A percentile compares a stretch with the other conserved stretches of the same genome.
Evolutionary conservation across 2,113 vertebrate genomes (phyloP).

Genomic region (Lamprotornis superbus): DNA sequence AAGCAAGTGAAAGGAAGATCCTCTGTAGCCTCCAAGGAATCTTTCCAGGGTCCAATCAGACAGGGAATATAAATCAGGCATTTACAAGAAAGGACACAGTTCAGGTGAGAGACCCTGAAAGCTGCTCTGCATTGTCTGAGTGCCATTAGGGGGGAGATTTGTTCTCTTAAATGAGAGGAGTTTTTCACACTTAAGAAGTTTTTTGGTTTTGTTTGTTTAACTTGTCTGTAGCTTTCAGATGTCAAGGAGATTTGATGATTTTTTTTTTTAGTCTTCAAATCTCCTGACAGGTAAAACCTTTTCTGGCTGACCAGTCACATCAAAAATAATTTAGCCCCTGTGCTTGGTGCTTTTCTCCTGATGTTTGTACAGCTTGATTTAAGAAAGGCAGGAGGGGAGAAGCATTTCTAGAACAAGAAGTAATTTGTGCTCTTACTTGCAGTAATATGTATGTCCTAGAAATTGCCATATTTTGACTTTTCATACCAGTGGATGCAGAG

Average conservation of each 20-base stretch:
- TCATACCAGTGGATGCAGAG: background rate
- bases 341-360: background rate
- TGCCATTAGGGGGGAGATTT: background rate
- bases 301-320: background rate
- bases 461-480: background rate
- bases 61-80: background rate
- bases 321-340: background rate
- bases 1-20: background rate
- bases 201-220: background rate
- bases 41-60: background rate
- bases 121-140: background rate
- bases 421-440: background rate
- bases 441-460: background rate
- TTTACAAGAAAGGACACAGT: background rate
- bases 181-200: background rate
- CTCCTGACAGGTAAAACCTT: background rate
- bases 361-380: background rate
- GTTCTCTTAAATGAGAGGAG: background rate
- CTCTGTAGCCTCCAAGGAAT: background rate
- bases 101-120: background rate
- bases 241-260: background rate
- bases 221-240: background rate
- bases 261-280: background rate
- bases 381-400: background rate
- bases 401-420: background rate